Base-by-base conservation (phyloP, 2,113 vertebrate species). In the Prolemur simus region DNA sequence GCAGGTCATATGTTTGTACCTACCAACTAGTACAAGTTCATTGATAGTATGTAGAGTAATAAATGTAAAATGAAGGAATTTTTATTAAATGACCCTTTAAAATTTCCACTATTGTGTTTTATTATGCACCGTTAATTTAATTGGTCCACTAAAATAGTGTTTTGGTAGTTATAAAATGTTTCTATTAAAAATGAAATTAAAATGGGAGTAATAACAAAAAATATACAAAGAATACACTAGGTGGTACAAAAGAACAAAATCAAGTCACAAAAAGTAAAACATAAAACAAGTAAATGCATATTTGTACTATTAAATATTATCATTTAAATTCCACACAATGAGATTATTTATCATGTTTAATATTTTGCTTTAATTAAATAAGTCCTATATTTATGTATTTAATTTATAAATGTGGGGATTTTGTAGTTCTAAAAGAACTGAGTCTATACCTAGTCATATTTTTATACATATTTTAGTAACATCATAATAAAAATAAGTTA, bases 341-440 rank as follows among this genome's bases (percentile, higher is more conserved):
- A 84, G 25, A 63, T 37, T 13, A 49, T 27, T 8, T 84, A 52
- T 84, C 49, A 47, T 12, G 88, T 81, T 91, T 68, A 71, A n/a
- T 71, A 92, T 47, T 82, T 76, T 54, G 63, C 87, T 73, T 80
- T 94, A 83, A 92, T 29, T 85, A 89, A 91, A 71, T 71, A 81
- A 94, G 0, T 77, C 58, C 20, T 54, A 91, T 8, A 91, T 87
- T 78, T 74, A 52, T 29, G 21, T 52, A 45, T 58, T 32, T 58
- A 92, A 29, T 85, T 17, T 73, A 84, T 63, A 64, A 23, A 7
- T 69, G 5, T 74, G 21, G 64, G 10, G 3, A 27, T 49, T 29
- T 47, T 90, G 11, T 71, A 81, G 49, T 68, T 93, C 54, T 87
- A 45, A 82, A 78, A 93, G 21, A 87, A 34, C 32, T 69, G 74